A percentile compares a stretch with the other conserved stretches of the same genome.
phyloP scores from a whole-genome alignment of 2,797 vertebrate species.

The Bufotes viridis region DNA sequence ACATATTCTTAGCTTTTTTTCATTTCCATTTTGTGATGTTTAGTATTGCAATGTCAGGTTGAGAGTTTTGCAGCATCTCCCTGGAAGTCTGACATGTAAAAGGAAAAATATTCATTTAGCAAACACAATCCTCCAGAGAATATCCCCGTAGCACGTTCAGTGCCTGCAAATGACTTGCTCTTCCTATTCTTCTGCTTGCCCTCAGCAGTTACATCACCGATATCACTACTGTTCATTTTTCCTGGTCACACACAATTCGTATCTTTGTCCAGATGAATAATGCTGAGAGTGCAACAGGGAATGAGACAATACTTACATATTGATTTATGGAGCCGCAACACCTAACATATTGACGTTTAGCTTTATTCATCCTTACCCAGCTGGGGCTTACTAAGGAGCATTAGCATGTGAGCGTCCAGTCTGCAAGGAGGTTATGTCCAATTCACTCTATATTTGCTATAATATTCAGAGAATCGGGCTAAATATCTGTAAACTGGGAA shows the following conservation, averaged over 20 bases:
- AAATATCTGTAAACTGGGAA: not conserved
- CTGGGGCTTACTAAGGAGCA: not conserved
- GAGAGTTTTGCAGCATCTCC: constrained; percentile 1
- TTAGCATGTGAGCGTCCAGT: not conserved
- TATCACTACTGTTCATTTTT: constrained; percentile 43
- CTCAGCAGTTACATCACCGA: constrained; percentile 19
- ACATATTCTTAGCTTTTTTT: too few species aligned
- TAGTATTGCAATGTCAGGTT: constrained; percentile 5
- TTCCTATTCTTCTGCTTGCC: constrained; percentile 5
- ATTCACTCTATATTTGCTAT: not conserved
- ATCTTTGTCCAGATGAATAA: constrained; percentile 36
- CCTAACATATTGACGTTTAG: constrained; percentile 20
- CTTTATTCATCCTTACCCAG: constrained; percentile 9
- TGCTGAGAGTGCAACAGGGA: constrained; percentile 42
- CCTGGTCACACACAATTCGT: constrained; percentile 25
- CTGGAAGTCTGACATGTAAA: not conserved
- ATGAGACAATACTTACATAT: constrained; percentile 39
- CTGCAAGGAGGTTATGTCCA: not conserved
- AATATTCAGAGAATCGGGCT: not conserved
- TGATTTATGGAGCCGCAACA: constrained; percentile 38
- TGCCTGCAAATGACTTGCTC: constrained; percentile 26
- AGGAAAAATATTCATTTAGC: not conserved
- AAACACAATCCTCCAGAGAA: not conserved
- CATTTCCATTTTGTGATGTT: not conserved
- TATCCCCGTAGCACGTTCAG: not conserved